Conservation (phyloP, 2,888 invertebrate species). For the Drosophila anomalipes region DNA sequence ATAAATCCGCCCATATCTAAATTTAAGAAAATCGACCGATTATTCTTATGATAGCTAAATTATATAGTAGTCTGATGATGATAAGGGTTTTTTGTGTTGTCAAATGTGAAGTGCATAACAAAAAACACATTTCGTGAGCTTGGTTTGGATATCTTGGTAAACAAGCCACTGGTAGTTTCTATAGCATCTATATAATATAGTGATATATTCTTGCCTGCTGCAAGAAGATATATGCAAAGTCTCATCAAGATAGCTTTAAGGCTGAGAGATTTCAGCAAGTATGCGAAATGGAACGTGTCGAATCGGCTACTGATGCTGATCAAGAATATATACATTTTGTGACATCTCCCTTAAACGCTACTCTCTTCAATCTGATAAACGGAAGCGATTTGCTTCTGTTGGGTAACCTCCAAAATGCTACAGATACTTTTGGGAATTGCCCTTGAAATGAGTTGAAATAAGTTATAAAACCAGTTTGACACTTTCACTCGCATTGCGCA, state of each 20-base stretch:
- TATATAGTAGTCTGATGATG: not conserved
- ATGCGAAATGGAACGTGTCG: not conserved
- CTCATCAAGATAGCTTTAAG: not conserved
- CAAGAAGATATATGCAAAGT: not conserved
- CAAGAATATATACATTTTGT: not conserved
- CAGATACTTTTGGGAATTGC: not conserved
- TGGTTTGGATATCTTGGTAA: not conserved
- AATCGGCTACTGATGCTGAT: not conserved
- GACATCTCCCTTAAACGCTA: not conserved
- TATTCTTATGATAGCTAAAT: not conserved
- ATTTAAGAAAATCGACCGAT: not conserved
- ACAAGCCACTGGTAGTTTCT: fast-evolving
- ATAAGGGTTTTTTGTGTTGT: not conserved
- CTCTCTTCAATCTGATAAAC: not conserved
- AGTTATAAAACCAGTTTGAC: not conserved
- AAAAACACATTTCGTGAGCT: not conserved
- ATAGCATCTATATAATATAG: not conserved
- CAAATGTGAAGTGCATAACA: not conserved
- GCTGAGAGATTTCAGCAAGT: not conserved
- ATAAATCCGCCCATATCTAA: not conserved
- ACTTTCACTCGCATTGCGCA: not conserved
- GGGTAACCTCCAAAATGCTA: not conserved
- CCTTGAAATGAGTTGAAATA: not conserved
- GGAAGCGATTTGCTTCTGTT: not conserved
- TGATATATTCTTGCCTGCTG: not conserved